phyloP scores from a whole-genome alignment of 2,113 vertebrate genomes.

The Spea multiplicata region DNA sequence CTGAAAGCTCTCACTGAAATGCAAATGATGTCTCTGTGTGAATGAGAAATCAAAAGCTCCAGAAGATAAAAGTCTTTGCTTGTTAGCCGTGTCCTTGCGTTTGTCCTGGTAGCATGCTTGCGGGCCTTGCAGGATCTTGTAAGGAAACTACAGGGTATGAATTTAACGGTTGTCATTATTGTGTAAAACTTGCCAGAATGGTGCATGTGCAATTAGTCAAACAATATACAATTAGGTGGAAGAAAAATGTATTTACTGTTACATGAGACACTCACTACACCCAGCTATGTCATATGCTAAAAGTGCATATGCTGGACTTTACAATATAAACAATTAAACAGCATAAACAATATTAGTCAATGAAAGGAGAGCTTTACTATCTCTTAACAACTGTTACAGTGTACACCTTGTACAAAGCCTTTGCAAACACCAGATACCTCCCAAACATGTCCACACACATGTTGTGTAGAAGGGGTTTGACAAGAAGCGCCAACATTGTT shows the following conservation, averaged over 20 bases:
- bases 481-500: no score
- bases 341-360: background rate
- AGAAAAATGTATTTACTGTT: background rate
- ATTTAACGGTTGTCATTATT: background rate
- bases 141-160: constrained; percentile 12
- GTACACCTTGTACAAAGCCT: no score
- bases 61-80: constrained; percentile 44
- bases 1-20: constrained; percentile 46
- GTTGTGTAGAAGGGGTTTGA: no score
- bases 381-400: no score
- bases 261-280: background rate
- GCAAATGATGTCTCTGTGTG: constrained; percentile 26
- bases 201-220: background rate
- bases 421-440: no score
- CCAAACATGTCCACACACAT: no score
- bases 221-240: constrained; percentile 18
- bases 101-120: constrained; percentile 38
- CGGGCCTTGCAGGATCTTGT: constrained; percentile 19
- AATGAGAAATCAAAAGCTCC: constrained; percentile 37
- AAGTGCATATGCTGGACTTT: constrained; percentile 1
- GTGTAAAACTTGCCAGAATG: background rate
- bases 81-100: constrained; percentile 47
- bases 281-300: background rate
- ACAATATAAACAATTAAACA: constrained; percentile 7
- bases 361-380: no score